phyloP scores from a whole-genome alignment of 2,113 vertebrate genomes.

The Phyllopteryx taeniolatus region DNA sequence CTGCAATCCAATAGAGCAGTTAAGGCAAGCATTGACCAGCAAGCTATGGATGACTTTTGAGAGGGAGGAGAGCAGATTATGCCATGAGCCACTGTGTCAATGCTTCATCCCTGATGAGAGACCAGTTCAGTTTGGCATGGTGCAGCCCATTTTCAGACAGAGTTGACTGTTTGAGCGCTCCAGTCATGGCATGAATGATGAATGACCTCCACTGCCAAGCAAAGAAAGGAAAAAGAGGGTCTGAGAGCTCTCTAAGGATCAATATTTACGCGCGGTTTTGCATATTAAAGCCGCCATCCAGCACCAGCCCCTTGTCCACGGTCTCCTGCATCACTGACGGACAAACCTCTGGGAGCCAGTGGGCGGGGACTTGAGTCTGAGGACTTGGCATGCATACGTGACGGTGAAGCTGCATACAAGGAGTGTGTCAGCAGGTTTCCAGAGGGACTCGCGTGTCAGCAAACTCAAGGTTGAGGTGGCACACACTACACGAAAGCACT shows the following conservation, averaged over 20 bases:
- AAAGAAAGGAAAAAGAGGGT: conserved; percentile 62
- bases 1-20: conserved; percentile 26
- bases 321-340: conserved; percentile 58
- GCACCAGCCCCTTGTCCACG: conserved; percentile 26
- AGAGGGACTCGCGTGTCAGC: conserved; percentile 63
- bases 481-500: conserved; percentile 16
- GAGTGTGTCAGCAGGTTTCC: conserved; percentile 69
- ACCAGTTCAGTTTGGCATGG: conserved; percentile 36
- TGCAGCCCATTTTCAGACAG: conserved; percentile 57
- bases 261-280: conserved; percentile 70
- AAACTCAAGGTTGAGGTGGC: conserved; percentile 65
- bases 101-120: conserved; percentile 56
- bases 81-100: conserved; percentile 50
- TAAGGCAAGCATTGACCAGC: conserved; percentile 36
- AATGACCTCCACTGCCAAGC: conserved; percentile 69
- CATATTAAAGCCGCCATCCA: conserved; percentile 68
- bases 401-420: conserved; percentile 44
- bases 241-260: conserved; percentile 70
- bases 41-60: conserved; percentile 31
- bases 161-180: conserved; percentile 68
- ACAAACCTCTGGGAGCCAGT: conserved; percentile 54
- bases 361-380: conserved; percentile 42
- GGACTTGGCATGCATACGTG: conserved; percentile 33
- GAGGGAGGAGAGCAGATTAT: conserved; percentile 39
- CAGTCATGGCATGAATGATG: conserved; percentile 72